Evolutionary conservation across 2,888 invertebrate genomes (phyloP).

Genomic region (Netelia melanura): DNA sequence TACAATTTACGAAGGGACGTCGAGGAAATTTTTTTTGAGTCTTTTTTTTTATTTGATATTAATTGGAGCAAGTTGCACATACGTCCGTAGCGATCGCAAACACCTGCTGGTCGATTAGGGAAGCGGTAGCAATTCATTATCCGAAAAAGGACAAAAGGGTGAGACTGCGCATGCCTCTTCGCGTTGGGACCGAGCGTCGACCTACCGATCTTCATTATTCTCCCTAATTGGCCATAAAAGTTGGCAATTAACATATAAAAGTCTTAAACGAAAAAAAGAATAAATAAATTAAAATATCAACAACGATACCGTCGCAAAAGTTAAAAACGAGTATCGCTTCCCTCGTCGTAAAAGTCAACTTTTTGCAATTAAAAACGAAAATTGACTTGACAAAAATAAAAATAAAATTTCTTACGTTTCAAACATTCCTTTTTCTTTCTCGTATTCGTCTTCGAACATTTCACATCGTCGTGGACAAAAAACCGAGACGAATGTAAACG

Average conservation of each 20-base stretch:
- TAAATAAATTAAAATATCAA: slow-evolving; percentile 3
- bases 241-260: slow-evolving; percentile 22
- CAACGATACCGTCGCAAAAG: slow-evolving; percentile 11
- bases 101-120: slow-evolving; percentile 65
- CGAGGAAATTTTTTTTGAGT: not conserved
- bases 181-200: slow-evolving; percentile 21
- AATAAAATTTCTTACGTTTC: slow-evolving; percentile 2
- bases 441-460: not conserved
- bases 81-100: slow-evolving; percentile 4
- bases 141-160: slow-evolving; percentile 62
- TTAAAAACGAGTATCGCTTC: slow-evolving; percentile 20
- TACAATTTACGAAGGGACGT: not conserved
- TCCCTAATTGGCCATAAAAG: not conserved
- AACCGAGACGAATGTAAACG: not conserved
- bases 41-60: slow-evolving; percentile 6
- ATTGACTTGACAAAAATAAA: slow-evolving; percentile 28
- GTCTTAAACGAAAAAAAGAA: slow-evolving; percentile 2
- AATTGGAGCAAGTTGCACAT: slow-evolving; percentile 3
- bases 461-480: not conserved
- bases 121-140: slow-evolving; percentile 64
- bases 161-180: not conserved
- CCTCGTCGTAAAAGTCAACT: slow-evolving; percentile 29
- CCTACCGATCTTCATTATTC: slow-evolving; percentile 24
- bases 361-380: slow-evolving; percentile 53
- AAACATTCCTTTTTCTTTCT: slow-evolving; percentile 31